phyloP scores from a whole-genome alignment of 1,140 invertebrate species.

The Brachionus calyciflorus region DNA sequence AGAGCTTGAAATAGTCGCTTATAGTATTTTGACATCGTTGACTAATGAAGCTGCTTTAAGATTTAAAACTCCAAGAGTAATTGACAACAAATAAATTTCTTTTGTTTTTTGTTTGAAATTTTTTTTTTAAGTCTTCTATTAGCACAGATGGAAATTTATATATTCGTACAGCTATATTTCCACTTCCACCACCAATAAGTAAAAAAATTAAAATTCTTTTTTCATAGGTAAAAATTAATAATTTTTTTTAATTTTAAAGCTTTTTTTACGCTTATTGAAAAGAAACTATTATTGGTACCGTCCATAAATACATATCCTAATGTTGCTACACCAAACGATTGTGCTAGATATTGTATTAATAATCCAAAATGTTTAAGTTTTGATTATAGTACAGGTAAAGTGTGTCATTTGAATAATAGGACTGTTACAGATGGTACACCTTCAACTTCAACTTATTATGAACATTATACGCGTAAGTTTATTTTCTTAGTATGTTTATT shows the following conservation, averaged over 20 bases:
- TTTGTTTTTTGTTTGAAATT: neutral
- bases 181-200: slow-evolving; percentile 16
- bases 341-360: slow-evolving; percentile 21
- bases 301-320: neutral
- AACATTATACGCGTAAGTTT: slow-evolving; percentile 24
- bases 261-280: slow-evolving; percentile 6
- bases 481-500: neutral
- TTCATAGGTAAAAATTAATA: neutral
- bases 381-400: neutral
- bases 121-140: slow-evolving; percentile 1
- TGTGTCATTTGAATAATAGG: slow-evolving; percentile 9
- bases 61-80: neutral
- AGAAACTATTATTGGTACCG: neutral
- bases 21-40: neutral
- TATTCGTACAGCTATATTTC: neutral
- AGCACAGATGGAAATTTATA: slow-evolving; percentile 29
- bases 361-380: slow-evolving; percentile 31
- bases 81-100: neutral
- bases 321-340: neutral
- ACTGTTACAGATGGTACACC: neutral
- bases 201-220: neutral
- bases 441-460: slow-evolving; percentile 2
- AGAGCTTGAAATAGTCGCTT: neutral
- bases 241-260: neutral
- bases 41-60: neutral